Percentiles rank a stretch among this genome's conserved stretches.
Evolutionary conservation across 2,113 vertebrate genomes (phyloP).

Genomic region (Prunella himalayana): DNA sequence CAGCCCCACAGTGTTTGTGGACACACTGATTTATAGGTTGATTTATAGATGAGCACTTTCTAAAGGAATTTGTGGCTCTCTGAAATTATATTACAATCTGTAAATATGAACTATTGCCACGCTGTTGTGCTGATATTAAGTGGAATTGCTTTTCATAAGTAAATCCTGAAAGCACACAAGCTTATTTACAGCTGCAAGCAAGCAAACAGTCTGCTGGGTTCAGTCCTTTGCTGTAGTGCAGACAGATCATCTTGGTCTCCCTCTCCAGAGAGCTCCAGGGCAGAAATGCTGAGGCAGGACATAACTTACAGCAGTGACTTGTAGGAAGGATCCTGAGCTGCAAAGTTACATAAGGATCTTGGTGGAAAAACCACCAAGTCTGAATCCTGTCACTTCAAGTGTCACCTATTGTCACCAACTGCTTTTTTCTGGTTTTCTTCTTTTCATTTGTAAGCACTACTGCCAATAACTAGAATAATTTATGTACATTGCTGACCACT

Average conservation of each 20-base stretch:
- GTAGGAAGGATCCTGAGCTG: neutral
- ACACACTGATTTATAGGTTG: neutral
- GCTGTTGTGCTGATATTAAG: neutral
- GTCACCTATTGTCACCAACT: neutral
- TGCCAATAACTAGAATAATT: neutral
- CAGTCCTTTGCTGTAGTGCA: neutral
- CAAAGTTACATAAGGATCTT: neutral
- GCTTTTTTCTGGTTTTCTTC: neutral
- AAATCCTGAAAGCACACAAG: constrained; percentile 11
- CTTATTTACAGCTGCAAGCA: constrained; percentile 6
- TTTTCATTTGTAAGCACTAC: neutral
- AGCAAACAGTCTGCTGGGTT: neutral
- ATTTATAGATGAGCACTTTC: neutral
- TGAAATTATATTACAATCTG: neutral
- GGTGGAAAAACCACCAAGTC: neutral
- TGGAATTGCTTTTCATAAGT: constrained; percentile 12
- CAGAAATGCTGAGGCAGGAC: neutral
- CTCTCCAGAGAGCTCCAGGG: constrained; percentile 1
- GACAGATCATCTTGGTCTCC: neutral
- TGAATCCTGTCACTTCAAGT: neutral
- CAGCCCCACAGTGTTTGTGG: neutral
- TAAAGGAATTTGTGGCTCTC: constrained; percentile 8
- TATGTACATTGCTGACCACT: neutral
- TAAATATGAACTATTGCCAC: neutral
- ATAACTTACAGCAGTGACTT: neutral